A percentile compares a stretch with the other conserved stretches of the same genome.
These are phyloP conservation scores for Phyllopteryx taeniolatus DNA, from an alignment of 2,113 vertebrate genomes.

Conservation along the genomic window DNA sequence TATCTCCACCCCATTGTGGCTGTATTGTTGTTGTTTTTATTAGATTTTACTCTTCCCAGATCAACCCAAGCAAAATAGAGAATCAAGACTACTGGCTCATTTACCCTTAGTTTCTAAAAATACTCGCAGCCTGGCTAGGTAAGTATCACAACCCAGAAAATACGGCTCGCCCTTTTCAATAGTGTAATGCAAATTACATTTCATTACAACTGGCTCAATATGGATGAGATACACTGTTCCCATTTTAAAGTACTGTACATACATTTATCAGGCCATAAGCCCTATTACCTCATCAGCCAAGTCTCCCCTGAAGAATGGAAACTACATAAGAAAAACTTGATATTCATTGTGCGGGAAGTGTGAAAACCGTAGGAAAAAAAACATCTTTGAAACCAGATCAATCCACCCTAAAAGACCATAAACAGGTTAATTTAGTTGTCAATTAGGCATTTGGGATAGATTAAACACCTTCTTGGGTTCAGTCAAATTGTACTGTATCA, in stretches of 20 bases:
- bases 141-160: constrained; percentile 34
- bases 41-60: constrained; percentile 31
- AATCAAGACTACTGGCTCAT: constrained; percentile 22
- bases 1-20: neutral
- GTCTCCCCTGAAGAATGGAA: neutral
- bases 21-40: neutral
- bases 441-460: constrained; percentile 18
- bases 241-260: too few species aligned
- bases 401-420: neutral
- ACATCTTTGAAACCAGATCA: neutral
- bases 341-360: too few species aligned
- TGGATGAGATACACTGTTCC: too few species aligned
- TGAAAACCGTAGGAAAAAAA: neutral
- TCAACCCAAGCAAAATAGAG: constrained; percentile 39
- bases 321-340: neutral
- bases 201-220: too few species aligned
- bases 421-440: neutral
- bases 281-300: too few species aligned
- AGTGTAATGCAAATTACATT: constrained; percentile 27
- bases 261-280: too few species aligned
- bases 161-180: constrained; percentile 23
- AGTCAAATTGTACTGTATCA: constrained; percentile 32
- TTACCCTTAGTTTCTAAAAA: constrained; percentile 37
- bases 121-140: constrained; percentile 41
- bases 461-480: constrained; percentile 20